These are phyloP conservation scores for Ichneumoninae sp. DNA, from an alignment of 2,888 invertebrate species.

Conservation along the genomic window DNA sequence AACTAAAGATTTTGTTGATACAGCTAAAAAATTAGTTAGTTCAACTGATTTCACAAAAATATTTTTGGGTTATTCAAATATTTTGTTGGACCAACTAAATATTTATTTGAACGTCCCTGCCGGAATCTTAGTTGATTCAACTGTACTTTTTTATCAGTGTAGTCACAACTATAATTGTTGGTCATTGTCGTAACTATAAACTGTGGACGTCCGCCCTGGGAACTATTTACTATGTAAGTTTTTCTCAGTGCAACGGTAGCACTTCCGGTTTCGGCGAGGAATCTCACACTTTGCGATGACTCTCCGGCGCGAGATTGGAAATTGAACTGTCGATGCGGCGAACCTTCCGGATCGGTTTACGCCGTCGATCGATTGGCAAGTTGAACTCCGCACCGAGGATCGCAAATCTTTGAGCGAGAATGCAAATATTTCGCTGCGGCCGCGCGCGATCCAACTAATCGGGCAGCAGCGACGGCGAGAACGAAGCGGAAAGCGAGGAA, in stretches of 20 bases:
- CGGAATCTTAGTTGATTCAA: too few relatives aligned
- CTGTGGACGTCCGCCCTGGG: too few relatives aligned
- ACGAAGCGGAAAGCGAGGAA: constrained; percentile 73
- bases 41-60: too few relatives aligned
- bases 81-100: too few relatives aligned
- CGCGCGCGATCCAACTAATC: constrained; percentile 15
- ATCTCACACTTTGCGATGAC: not conserved
- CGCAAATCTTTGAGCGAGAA: constrained; percentile 16
- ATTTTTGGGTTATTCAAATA: too few relatives aligned
- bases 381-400: constrained; percentile 14
- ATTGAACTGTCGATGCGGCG: not conserved
- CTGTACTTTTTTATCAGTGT: too few relatives aligned
- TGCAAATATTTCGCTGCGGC: constrained; percentile 14
- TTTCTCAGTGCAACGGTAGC: not conserved
- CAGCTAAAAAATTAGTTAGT: too few relatives aligned
- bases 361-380: constrained; percentile 38
- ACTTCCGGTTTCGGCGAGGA: not conserved
- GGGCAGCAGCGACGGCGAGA: constrained; percentile 59
- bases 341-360: not conserved
- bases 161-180: too few relatives aligned
- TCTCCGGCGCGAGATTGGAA: not conserved
- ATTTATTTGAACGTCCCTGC: too few relatives aligned
- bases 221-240: too few relatives aligned
- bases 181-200: too few relatives aligned
- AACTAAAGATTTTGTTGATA: too few relatives aligned